phyloP scores from a whole-genome alignment of 2,113 vertebrate species.

The Paedocypris sp. region DNA sequence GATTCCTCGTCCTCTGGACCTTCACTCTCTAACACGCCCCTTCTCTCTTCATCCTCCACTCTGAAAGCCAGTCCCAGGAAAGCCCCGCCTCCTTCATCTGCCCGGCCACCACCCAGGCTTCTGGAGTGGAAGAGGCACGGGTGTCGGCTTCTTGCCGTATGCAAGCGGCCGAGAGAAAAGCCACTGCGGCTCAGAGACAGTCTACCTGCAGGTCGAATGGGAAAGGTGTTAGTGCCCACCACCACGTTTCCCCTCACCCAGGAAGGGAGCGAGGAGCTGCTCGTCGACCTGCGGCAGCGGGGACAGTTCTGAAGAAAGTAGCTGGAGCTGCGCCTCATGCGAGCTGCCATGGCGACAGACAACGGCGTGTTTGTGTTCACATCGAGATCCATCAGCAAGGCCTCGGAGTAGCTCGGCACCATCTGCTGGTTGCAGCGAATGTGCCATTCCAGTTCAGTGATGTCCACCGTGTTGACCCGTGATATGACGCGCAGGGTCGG shows the following conservation, averaged over 20 bases:
- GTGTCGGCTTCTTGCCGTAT: conserved; percentile 36
- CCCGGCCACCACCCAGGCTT: conserved; percentile 54
- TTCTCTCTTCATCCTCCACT: conserved; percentile 34
- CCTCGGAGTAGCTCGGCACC: conserved; percentile 70
- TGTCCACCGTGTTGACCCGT: conserved; percentile 65
- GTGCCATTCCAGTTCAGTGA: conserved; percentile 70
- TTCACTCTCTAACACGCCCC: conserved; percentile 34
- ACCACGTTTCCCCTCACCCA: conserved; percentile 39
- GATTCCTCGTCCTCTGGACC: conserved; percentile 30
- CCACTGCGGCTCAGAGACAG: conserved; percentile 64
- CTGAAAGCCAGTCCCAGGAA: conserved; percentile 36
- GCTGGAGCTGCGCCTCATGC: conserved; percentile 40
- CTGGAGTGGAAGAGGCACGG: conserved; percentile 56
- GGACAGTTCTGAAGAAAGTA: conserved; percentile 60
- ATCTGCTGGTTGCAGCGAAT: conserved; percentile 70
- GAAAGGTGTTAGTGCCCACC: conserved; percentile 37
- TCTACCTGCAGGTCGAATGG: conserved; percentile 26
- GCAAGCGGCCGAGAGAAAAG: conserved; percentile 57
- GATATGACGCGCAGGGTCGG: conserved; percentile 45
- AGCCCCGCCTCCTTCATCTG: conserved; percentile 29
- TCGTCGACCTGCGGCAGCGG: conserved; percentile 56
- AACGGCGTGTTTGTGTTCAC: conserved; percentile 12
- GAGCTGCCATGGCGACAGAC: conserved; percentile 25
- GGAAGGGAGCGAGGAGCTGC: conserved; percentile 61
- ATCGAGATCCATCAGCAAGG: conserved; percentile 59